Evolutionary conservation across 2,888 invertebrate species (phyloP).

Genomic region (Synergus itoensis): DNA sequence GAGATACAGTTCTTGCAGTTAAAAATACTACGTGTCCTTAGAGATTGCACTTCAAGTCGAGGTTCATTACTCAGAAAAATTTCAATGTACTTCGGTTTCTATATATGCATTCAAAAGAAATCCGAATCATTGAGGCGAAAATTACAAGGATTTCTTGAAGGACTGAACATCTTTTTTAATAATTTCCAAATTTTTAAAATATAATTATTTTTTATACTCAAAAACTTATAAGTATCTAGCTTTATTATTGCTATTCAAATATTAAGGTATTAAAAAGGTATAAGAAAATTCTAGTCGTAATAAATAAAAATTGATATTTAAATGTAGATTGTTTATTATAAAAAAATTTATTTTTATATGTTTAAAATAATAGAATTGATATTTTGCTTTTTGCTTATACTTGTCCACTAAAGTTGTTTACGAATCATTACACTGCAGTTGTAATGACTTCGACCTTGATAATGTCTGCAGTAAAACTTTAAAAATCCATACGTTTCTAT

Average conservation of each 20-base stretch:
- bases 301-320: no score
- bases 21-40: slow-evolving; percentile 26
- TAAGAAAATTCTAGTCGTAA: no score
- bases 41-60: slow-evolving; percentile 19
- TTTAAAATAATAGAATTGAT: background rate
- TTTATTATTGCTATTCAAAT: no score
- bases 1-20: slow-evolving; percentile 12
- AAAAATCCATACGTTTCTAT: background rate
- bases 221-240: no score
- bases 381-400: background rate
- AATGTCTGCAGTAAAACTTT: background rate
- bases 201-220: no score
- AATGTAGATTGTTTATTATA: no score
- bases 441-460: slow-evolving; percentile 2
- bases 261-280: no score
- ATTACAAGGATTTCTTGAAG: slow-evolving; percentile 7
- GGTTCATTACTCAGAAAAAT: slow-evolving; percentile 26
- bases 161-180: background rate
- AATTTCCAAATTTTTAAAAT: no score
- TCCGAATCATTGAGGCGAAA: background rate
- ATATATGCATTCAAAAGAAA: slow-evolving; percentile 15
- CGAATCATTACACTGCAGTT: background rate
- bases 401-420: background rate
- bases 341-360: no score
- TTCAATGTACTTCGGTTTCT: slow-evolving; percentile 4